Percentiles rank a stretch among this genome's conserved stretches.
Evolutionary conservation across 2,113 vertebrate genomes (phyloP).

Genomic region (Chiloscyllium plagiosum): DNA sequence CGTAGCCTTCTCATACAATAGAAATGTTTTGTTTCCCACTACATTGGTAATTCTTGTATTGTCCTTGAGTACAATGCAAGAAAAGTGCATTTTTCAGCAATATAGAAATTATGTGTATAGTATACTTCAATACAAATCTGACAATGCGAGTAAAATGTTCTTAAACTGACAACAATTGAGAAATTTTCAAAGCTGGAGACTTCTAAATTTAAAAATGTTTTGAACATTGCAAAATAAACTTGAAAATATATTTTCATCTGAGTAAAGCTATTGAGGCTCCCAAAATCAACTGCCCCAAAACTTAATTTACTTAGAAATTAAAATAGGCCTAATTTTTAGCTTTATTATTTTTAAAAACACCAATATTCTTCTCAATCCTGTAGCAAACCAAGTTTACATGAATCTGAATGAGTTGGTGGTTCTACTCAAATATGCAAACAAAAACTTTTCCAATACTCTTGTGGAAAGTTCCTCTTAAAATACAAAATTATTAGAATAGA

Average conservation of each 20-base stretch:
- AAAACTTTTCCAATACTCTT: background rate
- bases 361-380: background rate
- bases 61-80: too few relatives aligned
- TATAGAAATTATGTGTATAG: background rate
- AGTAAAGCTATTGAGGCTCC: background rate
- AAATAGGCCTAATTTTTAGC: background rate
- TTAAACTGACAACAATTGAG: background rate
- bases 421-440: background rate
- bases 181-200: background rate
- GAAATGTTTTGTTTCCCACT: too few relatives aligned
- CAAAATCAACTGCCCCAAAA: background rate
- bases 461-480: background rate
- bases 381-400: background rate
- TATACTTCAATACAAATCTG: background rate
- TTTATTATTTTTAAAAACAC: background rate
- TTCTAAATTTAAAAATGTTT: background rate
- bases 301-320: background rate
- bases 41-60: too few relatives aligned
- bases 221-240: background rate
- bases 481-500: background rate
- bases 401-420: background rate
- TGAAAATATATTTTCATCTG: background rate
- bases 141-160: background rate
- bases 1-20: too few relatives aligned
- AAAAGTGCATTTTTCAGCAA: too few relatives aligned